Conservation (phyloP, 2,113 vertebrate genomes). For the Vanacampus margaritifer region DNA sequence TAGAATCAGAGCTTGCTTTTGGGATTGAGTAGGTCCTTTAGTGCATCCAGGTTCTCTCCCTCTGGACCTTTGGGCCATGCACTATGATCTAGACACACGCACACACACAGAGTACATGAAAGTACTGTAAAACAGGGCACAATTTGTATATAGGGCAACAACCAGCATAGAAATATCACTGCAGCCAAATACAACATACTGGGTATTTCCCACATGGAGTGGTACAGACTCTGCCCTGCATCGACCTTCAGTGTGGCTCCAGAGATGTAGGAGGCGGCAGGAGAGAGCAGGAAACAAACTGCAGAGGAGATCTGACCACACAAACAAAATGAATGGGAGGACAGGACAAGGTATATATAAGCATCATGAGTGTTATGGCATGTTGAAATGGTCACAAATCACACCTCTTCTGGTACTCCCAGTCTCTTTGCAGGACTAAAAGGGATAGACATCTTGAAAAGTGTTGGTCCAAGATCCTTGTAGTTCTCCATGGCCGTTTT, state of each 20-base stretch:
- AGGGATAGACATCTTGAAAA: slow-evolving; percentile 69
- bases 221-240: slow-evolving; percentile 81
- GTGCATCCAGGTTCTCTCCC: slow-evolving; percentile 75
- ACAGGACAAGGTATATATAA: not conserved
- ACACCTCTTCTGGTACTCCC: slow-evolving; percentile 85
- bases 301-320: slow-evolving; percentile 78
- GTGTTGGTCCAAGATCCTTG: slow-evolving; percentile 68
- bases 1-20: slow-evolving; percentile 69
- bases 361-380: too few relatives aligned
- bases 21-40: slow-evolving; percentile 67
- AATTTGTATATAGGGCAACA: not conserved
- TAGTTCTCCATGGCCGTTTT: slow-evolving; percentile 87
- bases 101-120: slow-evolving; percentile 3
- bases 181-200: slow-evolving; percentile 59
- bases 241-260: slow-evolving; percentile 83
- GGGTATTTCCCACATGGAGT: slow-evolving; percentile 65
- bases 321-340: not conserved
- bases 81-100: slow-evolving; percentile 73
- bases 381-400: not conserved
- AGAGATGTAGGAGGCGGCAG: slow-evolving; percentile 84
- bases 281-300: slow-evolving; percentile 91
- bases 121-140: not conserved
- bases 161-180: not conserved
- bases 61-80: slow-evolving; percentile 80
- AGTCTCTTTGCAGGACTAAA: slow-evolving; percentile 81